phyloP scores from a whole-genome alignment of 2,888 invertebrate genomes.

The Onthophagus sagittarius region DNA sequence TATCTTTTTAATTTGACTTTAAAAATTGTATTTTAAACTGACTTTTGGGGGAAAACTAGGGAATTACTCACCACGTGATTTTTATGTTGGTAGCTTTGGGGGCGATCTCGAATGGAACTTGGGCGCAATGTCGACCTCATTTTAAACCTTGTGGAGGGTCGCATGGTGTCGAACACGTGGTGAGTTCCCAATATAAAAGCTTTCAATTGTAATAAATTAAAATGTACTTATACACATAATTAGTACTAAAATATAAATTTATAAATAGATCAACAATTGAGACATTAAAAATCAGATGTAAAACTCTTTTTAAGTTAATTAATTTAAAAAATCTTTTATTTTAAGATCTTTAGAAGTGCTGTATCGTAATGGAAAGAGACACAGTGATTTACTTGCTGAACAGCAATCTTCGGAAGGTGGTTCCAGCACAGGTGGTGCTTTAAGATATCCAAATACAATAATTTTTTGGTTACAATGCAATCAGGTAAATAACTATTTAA shows the following conservation, averaged over 20 bases:
- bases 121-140: not conserved
- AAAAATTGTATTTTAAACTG: no score
- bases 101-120: not conserved
- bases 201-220: not conserved
- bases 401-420: constrained; percentile 64
- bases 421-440: constrained; percentile 63
- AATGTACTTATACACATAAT: not conserved
- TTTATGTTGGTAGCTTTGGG: not conserved
- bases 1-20: not conserved
- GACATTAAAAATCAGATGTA: not conserved
- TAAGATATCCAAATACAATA: constrained; percentile 70
- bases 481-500: constrained; percentile 52
- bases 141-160: not conserved
- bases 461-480: constrained; percentile 85
- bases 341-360: constrained; percentile 74
- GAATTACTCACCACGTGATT: not conserved
- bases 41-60: no score
- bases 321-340: no score
- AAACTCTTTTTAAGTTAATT: not conserved
- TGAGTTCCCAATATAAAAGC: not conserved
- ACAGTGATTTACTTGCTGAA: constrained; percentile 66
- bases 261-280: not conserved
- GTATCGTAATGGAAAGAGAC: constrained; percentile 62
- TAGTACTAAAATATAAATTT: not conserved
- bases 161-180: not conserved